These are phyloP conservation scores for Notarius quadriscutis DNA, from an alignment of 2,113 vertebrate genomes.

Conservation along the genomic window DNA sequence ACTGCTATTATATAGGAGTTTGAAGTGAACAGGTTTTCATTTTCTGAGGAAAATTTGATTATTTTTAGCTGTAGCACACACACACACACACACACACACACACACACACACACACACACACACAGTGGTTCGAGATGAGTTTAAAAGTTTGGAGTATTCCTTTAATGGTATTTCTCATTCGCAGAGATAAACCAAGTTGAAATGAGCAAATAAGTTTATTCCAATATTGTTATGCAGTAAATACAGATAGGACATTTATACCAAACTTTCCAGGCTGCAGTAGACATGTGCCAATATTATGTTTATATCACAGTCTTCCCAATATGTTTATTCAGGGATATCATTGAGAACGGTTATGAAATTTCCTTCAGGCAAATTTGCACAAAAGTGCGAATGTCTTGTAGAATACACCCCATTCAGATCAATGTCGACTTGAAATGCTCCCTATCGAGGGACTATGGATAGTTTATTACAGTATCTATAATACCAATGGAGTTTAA, in stretches of 20 bases:
- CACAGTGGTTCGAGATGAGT: too few relatives aligned
- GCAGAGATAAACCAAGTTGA: not conserved
- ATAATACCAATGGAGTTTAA: not conserved
- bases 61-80: not conserved
- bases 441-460: too few relatives aligned
- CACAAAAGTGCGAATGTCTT: not conserved
- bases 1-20: too few relatives aligned
- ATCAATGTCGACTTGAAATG: not conserved
- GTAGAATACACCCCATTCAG: too few relatives aligned
- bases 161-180: not conserved
- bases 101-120: too few relatives aligned
- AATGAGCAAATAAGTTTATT: constrained; percentile 69
- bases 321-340: not conserved
- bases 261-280: constrained; percentile 44
- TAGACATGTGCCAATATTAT: not conserved
- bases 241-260: constrained; percentile 54
- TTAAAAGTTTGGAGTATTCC: not conserved
- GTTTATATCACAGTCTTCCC: not conserved
- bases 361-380: not conserved
- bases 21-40: too few relatives aligned
- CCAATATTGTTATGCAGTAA: constrained; percentile 58
- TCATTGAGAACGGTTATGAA: not conserved
- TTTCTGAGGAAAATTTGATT: not conserved
- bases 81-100: too few relatives aligned
- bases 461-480: not conserved